Evolutionary conservation across 2,888 invertebrate genomes (phyloP).

Genomic region (Leptinotarsa peninsularis): DNA sequence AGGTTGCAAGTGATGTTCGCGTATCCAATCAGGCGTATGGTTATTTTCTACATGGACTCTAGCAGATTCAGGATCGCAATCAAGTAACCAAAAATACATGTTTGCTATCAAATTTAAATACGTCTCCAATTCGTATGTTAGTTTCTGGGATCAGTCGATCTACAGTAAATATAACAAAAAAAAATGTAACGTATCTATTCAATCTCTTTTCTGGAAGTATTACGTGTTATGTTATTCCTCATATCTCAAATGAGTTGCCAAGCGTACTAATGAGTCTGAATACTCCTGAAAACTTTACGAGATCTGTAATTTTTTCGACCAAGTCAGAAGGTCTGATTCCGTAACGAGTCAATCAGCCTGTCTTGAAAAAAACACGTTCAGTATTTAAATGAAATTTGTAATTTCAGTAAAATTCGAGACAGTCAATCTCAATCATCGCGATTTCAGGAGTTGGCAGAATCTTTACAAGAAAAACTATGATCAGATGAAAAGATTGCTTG

Average conservation of each 20-base stretch:
- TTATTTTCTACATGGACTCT: too few relatives aligned
- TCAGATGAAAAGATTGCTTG: too few relatives aligned
- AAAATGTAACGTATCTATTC: neutral
- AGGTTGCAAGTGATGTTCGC: too few relatives aligned
- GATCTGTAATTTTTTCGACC: too few relatives aligned
- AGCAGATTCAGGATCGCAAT: neutral
- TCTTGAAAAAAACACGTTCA: too few relatives aligned
- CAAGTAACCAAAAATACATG: neutral
- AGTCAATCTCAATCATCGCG: neutral
- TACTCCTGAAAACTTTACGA: too few relatives aligned
- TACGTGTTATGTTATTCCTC: slow-evolving; percentile 3
- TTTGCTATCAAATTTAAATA: neutral
- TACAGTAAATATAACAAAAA: neutral
- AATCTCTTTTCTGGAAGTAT: neutral
- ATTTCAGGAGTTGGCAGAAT: neutral
- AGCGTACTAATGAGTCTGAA: neutral
- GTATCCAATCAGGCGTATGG: too few relatives aligned
- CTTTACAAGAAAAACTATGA: too few relatives aligned
- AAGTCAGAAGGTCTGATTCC: too few relatives aligned
- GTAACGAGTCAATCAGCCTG: too few relatives aligned
- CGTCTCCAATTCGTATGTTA: neutral
- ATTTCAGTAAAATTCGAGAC: too few relatives aligned
- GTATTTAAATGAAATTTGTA: too few relatives aligned
- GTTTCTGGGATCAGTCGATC: neutral
- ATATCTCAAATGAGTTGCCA: neutral